A percentile compares a stretch with the other conserved stretches of the same genome.
These are phyloP conservation scores for Lepidonotus clava DNA, from an alignment of 2,888 invertebrate species.

Conservation along the genomic window DNA sequence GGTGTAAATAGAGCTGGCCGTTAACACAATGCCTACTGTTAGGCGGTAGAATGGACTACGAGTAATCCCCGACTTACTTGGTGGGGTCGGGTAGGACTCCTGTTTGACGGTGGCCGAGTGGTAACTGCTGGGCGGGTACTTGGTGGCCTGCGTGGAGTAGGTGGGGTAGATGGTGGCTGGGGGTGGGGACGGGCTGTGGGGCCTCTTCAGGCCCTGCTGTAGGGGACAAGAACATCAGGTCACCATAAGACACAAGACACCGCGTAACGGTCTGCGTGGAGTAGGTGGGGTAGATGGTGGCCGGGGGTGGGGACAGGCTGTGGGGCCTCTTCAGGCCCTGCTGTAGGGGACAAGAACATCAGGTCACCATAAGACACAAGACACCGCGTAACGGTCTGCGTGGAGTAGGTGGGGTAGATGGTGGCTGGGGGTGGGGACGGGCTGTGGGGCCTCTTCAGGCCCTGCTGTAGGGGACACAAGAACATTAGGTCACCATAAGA, in stretches of 20 bases:
- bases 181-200: slow-evolving; percentile 76
- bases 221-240: too few relatives aligned
- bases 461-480: too few relatives aligned
- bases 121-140: slow-evolving; percentile 63
- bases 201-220: slow-evolving; percentile 71
- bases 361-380: too few relatives aligned
- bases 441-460: slow-evolving; percentile 74
- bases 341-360: too few relatives aligned
- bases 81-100: slow-evolving; percentile 57
- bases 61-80: slow-evolving; percentile 23
- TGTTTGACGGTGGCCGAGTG: slow-evolving; percentile 60
- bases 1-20: too few relatives aligned
- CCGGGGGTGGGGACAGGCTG: slow-evolving; percentile 74
- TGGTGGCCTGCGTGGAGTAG: slow-evolving; percentile 52
- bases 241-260: too few relatives aligned
- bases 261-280: slow-evolving; percentile 34
- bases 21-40: too few relatives aligned
- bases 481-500: too few relatives aligned
- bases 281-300: slow-evolving; percentile 22
- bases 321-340: slow-evolving; percentile 73
- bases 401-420: slow-evolving; percentile 10
- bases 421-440: slow-evolving; percentile 72
- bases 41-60: not conserved
- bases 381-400: too few relatives aligned
- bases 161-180: slow-evolving; percentile 14